Base-by-base conservation (phyloP, 1,140 invertebrate species). In the Plodia interpunctella region DNA sequence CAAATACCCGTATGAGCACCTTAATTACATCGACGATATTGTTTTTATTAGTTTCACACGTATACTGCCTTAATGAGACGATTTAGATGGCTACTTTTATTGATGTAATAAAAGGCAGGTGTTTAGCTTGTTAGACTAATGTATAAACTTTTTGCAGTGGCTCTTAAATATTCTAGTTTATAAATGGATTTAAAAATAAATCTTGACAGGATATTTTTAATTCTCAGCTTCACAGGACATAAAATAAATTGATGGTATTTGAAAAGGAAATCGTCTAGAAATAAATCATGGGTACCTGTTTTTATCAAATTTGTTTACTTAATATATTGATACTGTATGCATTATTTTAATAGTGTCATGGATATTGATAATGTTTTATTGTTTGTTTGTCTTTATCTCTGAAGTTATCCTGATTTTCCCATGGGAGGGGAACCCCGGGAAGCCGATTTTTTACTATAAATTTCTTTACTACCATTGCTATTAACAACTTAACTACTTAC, bases 91-190 rank as follows among this genome's bases (percentile, higher is more conserved):
- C 13, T 2, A 44, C 15, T 44, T 44, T 44, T 44, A 44, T 44
- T n/a, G 38, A n/a, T 44, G 38, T 17, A 44, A 44, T 44, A 44
- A 44, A 44, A 44, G n/a, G 13, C 38, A 44, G 38, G 38, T 44
- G 38, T n/a, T 17, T 44, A 44, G 2, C 38, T 44, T n/a, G 10
- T 44, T 44, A 44, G 13, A 44, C 38, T 44, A 44, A 15, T 44
- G 38, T 44, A 44, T 44, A 44, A 2, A 44, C 13, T 15, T 15
- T 44, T 44, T 44, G 38, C 38, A 44, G 5, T n/a, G 1, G 15
- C 38, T 44, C 38, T 44, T 44, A 2, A 17, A 32, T 8, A 32
- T 32, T 9, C 11, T 8, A 32, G 10, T 32, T 10, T 32, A 44
- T 44, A 38, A 38, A n/a, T 44, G 13, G 38, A 10, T 44, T 44